phyloP scores from a whole-genome alignment of 2,888 invertebrate species.

The Diadegma fenestrale region DNA sequence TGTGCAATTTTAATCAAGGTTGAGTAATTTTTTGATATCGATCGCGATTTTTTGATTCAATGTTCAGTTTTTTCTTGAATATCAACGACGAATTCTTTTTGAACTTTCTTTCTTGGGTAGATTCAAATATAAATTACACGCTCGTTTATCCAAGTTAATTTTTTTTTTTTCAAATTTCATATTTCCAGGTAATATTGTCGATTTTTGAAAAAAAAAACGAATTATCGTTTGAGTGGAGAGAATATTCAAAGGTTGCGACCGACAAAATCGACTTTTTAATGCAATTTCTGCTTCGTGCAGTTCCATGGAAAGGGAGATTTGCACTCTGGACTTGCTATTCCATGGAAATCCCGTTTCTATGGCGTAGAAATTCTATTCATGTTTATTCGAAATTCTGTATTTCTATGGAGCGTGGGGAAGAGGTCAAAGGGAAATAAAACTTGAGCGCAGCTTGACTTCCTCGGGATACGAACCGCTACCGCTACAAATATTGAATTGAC shows the following conservation, averaged over 20 bases:
- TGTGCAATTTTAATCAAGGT: no score
- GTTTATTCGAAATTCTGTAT: background rate
- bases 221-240: no score
- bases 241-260: background rate
- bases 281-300: slow-evolving; percentile 17
- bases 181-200: no score
- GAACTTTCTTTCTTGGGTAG: no score
- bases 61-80: no score
- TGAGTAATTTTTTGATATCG: no score
- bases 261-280: slow-evolving; percentile 33
- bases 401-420: background rate
- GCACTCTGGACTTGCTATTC: background rate
- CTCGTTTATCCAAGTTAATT: no score
- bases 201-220: no score
- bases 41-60: no score
- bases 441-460: background rate
- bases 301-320: background rate
- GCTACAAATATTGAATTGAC: slow-evolving; percentile 51
- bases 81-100: no score
- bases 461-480: background rate
- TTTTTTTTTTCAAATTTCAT: no score
- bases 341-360: background rate
- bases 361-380: background rate
- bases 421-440: background rate
- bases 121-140: no score